These are phyloP conservation scores for Drosophila jambulina DNA, from an alignment of 1,140 invertebrate genomes.

Conservation along the genomic window DNA sequence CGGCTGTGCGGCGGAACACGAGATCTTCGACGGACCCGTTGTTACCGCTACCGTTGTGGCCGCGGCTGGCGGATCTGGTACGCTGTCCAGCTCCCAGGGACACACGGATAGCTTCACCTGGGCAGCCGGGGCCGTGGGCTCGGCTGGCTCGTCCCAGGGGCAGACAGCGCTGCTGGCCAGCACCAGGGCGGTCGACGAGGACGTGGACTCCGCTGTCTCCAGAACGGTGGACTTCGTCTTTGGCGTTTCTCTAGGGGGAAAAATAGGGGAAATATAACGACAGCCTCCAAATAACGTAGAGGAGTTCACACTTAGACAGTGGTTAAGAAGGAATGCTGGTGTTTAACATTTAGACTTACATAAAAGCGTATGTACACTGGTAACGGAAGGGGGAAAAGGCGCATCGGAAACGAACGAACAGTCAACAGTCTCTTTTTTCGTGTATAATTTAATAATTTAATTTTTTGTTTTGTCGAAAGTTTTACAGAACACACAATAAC, in stretches of 20 bases:
- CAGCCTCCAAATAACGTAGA: too few species aligned
- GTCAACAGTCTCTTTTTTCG: slow-evolving; percentile 11
- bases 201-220: slow-evolving; percentile 86
- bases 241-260: slow-evolving; percentile 58
- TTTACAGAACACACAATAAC: slow-evolving; percentile 43
- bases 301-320: slow-evolving; percentile 46
- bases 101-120: slow-evolving; percentile 68
- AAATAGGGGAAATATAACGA: not conserved
- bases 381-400: slow-evolving; percentile 19
- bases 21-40: slow-evolving; percentile 14
- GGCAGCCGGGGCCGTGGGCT: slow-evolving; percentile 23
- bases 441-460: not conserved
- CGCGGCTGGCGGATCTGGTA: slow-evolving; percentile 4
- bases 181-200: slow-evolving; percentile 70
- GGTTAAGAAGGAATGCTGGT: slow-evolving; percentile 37
- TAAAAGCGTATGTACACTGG: slow-evolving; percentile 39
- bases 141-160: slow-evolving; percentile 87
- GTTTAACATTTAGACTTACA: slow-evolving; percentile 40
- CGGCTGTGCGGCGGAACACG: slow-evolving; percentile 23
- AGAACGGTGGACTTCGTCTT: slow-evolving; percentile 70
- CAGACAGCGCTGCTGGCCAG: slow-evolving; percentile 88
- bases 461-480: slow-evolving; percentile 10
- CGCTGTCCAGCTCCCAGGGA: slow-evolving; percentile 69
- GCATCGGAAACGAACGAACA: slow-evolving; percentile 21
- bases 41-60: not conserved